Evolutionary conservation across 1,140 invertebrate species (phyloP), one percentile per base, ranked within the genome.

Genomic region (Anoplolepis gracilipes): DNA sequence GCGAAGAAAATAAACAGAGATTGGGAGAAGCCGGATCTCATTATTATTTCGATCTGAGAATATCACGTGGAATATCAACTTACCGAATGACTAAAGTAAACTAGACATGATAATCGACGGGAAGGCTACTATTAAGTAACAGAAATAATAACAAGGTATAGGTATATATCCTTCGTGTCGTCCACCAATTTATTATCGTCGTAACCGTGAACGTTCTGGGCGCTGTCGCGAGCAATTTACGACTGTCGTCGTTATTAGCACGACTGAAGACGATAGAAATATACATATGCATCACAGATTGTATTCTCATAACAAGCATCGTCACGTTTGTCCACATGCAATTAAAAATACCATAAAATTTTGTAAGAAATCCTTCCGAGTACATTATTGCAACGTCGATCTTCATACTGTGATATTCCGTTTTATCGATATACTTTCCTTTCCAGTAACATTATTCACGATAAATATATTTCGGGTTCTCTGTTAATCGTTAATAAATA

Each of bases 131-230:
- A 69, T n/a, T 84, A 76, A 70, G 73, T 64, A 42, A 16, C 64
- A 57, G 62, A 69, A 72, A 84, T 88, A 88, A 87, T 88, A 87
- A 87, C 82, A 87, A 88, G 85, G 77, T 86, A 84, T 88, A 78
- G 87, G 62, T 84, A 22, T 84, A 22, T n/a, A 49, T 57, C 70
- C 85, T 33, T 42, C 78, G 28, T 64, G 78, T 81, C 67, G 77
- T 84, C 46, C 77, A 61, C 77, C 85, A 88, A 88, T 88, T 88
- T 88, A 88, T 88, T 88, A 87, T 69, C 67, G 61, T 87, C 85
- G 69, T 88, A 88, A 88, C 76, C 85, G 30, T 57, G 70, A 87
- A 87, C 70, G 59, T 19, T 85, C 59, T 82, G 28, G 61, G 33
- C 46, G 70, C 85, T 87, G 87, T 87, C 85, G 70, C 78, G 62